Base-by-base conservation (phyloP, 2,888 invertebrate genomes). In the Drosophila barbarae region DNA sequence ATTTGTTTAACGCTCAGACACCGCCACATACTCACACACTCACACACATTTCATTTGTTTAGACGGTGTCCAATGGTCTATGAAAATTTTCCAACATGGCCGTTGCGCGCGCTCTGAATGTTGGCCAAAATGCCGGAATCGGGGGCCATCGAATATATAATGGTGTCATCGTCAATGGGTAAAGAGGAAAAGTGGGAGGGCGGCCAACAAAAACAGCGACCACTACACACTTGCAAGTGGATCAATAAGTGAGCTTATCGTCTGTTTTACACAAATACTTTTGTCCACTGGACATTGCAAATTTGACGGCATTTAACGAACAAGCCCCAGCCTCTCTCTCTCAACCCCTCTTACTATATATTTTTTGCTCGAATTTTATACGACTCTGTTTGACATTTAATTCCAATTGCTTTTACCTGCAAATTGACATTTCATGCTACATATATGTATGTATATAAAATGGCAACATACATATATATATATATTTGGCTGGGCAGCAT, bases 211-310 rank as follows among this genome's bases (percentile, higher is more conserved):
- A 61, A 23, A 57, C 47, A 36, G 38, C 28, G 41, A 58, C 44
- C 57, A 66, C 57, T 53, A 41, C 46, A 47, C 46, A 69, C 41
- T 69, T 73, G 52, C 54, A 57, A 79, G 80, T 79, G 72, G 82
- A 82, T 82, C 80, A 80, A 80, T 80, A 77, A 72, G 76, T 53
- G 72, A 74, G 83, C 79, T 80, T 80, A 79, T 83, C 83, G 81
- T 71, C 58, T 69, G 83, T 65, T 80, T 80, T 80, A 80, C 77
- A 83, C 79, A 83, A 80, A 80, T 80, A 83, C 79, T 77, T 74
- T 76, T 71, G 81, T 77, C 73, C 74, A 67, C 18, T 68, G 65
- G 54, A 71, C 72, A 80, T 74, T 59, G 64, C 44, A 71, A 71
- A 80, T 83, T 76, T 80, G 61, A 80, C 83, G 74, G 73, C 76